Evolutionary conservation across 2,797 vertebrate species (phyloP).

Genomic region (Denticeps clupeoides): DNA sequence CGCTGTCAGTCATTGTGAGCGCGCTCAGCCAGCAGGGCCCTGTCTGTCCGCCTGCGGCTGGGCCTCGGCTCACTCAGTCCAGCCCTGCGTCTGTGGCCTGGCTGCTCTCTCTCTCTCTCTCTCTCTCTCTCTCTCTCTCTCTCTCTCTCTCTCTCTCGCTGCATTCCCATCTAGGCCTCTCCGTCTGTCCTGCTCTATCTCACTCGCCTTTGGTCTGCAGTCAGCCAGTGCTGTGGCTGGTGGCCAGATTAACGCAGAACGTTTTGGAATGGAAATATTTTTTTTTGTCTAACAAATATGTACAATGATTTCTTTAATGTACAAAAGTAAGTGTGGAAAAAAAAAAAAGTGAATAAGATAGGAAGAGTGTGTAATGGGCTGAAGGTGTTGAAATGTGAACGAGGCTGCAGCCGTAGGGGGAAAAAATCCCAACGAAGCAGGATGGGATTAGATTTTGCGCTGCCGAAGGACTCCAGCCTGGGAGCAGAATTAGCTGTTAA

Average conservation of each 20-base stretch:
- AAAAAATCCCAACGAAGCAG: slow-evolving; percentile 2
- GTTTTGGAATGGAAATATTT: slow-evolving; percentile 17
- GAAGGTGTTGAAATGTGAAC: no score
- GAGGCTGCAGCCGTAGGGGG: no score
- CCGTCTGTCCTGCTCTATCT: slow-evolving; percentile 19
- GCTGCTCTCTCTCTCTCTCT: slow-evolving; percentile 5
- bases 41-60: slow-evolving; percentile 6
- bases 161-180: no score
- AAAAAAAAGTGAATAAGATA: no score
- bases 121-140: slow-evolving; percentile 3
- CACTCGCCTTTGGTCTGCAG: slow-evolving; percentile 4
- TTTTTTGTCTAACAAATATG: not conserved
- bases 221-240: slow-evolving; percentile 4
- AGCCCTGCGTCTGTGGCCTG: slow-evolving; percentile 3
- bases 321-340: slow-evolving; percentile 6
- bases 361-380: no score
- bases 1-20: slow-evolving; percentile 2
- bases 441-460: not conserved
- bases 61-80: not conserved
- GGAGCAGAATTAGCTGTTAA: slow-evolving; percentile 6
- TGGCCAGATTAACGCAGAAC: slow-evolving; percentile 13
- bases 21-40: not conserved
- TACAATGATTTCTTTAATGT: slow-evolving; percentile 7
- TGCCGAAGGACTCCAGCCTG: no score
- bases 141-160: not conserved